Percentiles rank a stretch among this genome's conserved stretches.
phyloP scores from a whole-genome alignment of 2,888 invertebrate genomes.

The Eupithecia centaureata region DNA sequence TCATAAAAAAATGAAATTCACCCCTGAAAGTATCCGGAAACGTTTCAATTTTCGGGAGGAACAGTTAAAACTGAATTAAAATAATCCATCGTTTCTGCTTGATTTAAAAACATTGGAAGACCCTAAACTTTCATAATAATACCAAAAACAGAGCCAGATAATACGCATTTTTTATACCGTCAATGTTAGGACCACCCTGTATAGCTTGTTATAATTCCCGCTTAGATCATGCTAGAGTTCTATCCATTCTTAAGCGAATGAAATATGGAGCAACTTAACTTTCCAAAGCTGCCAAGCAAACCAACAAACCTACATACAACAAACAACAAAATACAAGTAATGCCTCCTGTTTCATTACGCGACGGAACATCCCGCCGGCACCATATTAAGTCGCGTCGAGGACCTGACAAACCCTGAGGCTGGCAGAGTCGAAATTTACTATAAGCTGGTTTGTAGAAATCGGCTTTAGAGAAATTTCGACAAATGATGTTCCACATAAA shows the following conservation, averaged over 20 bases:
- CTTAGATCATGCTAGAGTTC: too few relatives aligned
- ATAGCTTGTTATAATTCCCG: too few relatives aligned
- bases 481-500: background rate
- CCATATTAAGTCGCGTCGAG: conserved; percentile 4
- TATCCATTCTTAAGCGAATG: conserved; percentile 3
- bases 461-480: background rate
- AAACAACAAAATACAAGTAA: conserved; percentile 31
- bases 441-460: background rate
- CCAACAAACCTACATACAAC: conserved; percentile 26
- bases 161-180: too few relatives aligned
- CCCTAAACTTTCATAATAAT: too few relatives aligned
- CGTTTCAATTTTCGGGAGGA: too few relatives aligned
- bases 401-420: conserved; percentile 12
- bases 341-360: conserved; percentile 28
- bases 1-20: too few relatives aligned
- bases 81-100: too few relatives aligned
- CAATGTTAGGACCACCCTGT: too few relatives aligned
- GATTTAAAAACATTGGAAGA: too few relatives aligned
- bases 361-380: conserved; percentile 13
- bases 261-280: conserved; percentile 10
- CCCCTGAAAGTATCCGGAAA: too few relatives aligned
- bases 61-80: too few relatives aligned
- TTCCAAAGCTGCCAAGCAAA: conserved; percentile 13
- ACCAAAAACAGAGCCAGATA: too few relatives aligned
- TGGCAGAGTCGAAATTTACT: background rate